Evolutionary conservation across 1,140 invertebrate species (phyloP), one percentile per base, ranked within the genome.

Genomic region (Pararge aegeria): DNA sequence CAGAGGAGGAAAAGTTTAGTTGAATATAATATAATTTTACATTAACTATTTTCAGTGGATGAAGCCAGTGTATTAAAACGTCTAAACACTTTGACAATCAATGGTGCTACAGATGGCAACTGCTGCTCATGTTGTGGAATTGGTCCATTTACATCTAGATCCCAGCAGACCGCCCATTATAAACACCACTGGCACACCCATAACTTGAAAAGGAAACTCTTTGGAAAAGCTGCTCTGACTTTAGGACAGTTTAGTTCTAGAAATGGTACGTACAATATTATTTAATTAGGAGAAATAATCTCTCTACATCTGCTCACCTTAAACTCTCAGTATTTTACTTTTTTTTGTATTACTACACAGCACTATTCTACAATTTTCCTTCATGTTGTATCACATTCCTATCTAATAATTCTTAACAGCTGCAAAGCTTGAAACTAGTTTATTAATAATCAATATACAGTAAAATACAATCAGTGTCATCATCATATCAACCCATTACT

Each of bases 141-240:
- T 0, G 89, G 89, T 1, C 90, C 90, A 2, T 91, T 91, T 67
- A 73, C 85, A 7, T 71, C 77, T 0, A 60, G 88, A 13, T 75
- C 77, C 0, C 77, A 89, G 46, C 88, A 91, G 44, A 90, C 75
- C 0, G 80, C 87, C 1, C 90, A 91, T 59, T 91, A 91, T 51
- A 90, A 90, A 57, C 65, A 90, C 21, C 88, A 90, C 55, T 91
- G 90, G 90, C 90, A 91, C 50, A 86, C 82, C 5, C 78, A 90
- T 49, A 91, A 91, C 52, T 65, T 91, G 27, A 87, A 90, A 34
- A 73, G 90, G 27, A 86, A 87, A 30, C 64, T 91, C n/a, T 89
- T 90, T 70, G 90, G 90, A 4, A 88, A 85, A 57, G 10, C 68
- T 6, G 56, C 90, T 4, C 56, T 90, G 0, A 70, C 78, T 4